Percentiles rank a stretch among this genome's conserved stretches.
These are phyloP conservation scores for Babylonia areolata DNA, from an alignment of 1,140 invertebrate genomes.

Conservation along the genomic window DNA sequence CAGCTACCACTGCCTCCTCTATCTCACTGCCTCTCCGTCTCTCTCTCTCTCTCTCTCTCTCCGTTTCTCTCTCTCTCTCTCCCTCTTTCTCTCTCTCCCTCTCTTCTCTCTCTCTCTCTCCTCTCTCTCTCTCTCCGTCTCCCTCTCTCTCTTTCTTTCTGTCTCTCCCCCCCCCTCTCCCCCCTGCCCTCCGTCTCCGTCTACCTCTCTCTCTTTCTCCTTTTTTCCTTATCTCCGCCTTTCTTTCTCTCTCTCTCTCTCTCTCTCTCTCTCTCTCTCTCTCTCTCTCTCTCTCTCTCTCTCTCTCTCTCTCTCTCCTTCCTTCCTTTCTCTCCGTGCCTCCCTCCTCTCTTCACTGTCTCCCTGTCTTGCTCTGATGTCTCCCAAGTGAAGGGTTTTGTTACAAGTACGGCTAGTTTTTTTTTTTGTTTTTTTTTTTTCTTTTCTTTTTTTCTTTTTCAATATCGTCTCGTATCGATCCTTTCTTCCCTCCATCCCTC, in stretches of 20 bases:
- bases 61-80: too few species aligned
- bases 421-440: too few species aligned
- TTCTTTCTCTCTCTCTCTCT: not conserved
- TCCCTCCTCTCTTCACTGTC: not conserved
- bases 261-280: not conserved
- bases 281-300: conserved; percentile 3
- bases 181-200: not conserved
- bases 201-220: not conserved
- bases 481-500: too few species aligned
- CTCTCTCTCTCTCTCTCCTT: not conserved
- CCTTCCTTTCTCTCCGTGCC: not conserved
- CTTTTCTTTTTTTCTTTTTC: too few species aligned
- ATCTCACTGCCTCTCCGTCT: not conserved
- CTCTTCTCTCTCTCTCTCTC: not conserved
- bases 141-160: not conserved
- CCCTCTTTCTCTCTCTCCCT: too few species aligned
- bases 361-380: too few species aligned
- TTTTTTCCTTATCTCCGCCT: not conserved
- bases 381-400: too few species aligned
- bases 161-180: not conserved
- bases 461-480: too few species aligned
- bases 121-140: not conserved
- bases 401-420: too few species aligned
- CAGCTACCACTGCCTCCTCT: too few species aligned
- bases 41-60: too few species aligned